Conservation (phyloP, 1,140 invertebrate genomes). For the Trissolcus basalis region DNA sequence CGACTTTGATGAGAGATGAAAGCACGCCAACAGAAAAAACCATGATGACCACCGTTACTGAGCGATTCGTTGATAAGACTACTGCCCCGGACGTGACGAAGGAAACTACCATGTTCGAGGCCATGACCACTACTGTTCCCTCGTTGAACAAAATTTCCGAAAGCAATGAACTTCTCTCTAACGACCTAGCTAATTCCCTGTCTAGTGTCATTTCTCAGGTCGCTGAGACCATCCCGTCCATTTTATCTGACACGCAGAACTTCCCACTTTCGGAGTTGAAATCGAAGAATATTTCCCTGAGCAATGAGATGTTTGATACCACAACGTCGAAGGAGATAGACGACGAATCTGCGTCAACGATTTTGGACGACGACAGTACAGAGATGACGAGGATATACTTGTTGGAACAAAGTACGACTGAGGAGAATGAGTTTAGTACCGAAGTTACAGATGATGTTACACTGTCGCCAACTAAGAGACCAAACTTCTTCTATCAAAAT, state of each 20-base stretch:
- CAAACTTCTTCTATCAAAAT: conserved; percentile 5
- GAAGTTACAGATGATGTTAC: conserved; percentile 16
- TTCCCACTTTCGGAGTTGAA: conserved; percentile 51
- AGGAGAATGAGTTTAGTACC: conserved; percentile 10
- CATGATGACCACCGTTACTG: conserved; percentile 9
- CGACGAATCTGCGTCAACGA: conserved; percentile 24
- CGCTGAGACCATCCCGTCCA: conserved; percentile 60
- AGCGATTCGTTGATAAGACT: conserved; percentile 19
- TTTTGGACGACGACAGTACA: conserved; percentile 5
- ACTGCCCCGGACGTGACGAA: conserved; percentile 7
- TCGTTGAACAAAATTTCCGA: neutral
- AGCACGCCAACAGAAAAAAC: conserved; percentile 19
- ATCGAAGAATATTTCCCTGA: conserved; percentile 50
- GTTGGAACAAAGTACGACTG: conserved; percentile 29
- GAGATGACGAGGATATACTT: conserved; percentile 5
- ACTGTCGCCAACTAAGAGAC: conserved; percentile 15
- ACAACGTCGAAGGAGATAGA: conserved; percentile 20
- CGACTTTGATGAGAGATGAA: conserved; percentile 32
- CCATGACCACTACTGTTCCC: conserved; percentile 10
- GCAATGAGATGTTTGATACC: conserved; percentile 44
- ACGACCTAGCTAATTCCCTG: conserved; percentile 68
- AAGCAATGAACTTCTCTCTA: conserved; percentile 58
- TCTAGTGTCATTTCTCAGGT: conserved; percentile 71
- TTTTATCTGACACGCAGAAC: conserved; percentile 54
- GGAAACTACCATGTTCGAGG: conserved; percentile 23